A percentile compares a stretch with the other conserved stretches of the same genome.
phyloP scores from a whole-genome alignment of 2,797 vertebrate species.

The Emys orbicularis region DNA sequence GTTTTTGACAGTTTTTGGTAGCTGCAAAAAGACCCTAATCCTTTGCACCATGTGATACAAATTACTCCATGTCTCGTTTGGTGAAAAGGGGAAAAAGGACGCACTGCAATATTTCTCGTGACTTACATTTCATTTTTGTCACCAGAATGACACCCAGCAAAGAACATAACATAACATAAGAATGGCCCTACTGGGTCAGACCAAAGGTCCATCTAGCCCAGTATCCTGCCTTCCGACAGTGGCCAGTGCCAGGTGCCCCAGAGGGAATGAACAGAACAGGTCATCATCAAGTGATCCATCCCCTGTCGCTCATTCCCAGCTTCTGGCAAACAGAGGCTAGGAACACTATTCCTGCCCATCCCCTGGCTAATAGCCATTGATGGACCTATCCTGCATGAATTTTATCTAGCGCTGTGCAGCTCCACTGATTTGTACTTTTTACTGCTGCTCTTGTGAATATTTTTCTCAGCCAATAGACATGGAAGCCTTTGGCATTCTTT shows the following conservation, averaged over 20 bases:
- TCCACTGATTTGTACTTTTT: slow-evolving; percentile 52
- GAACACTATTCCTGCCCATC: too few relatives aligned
- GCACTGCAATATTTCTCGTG: background rate
- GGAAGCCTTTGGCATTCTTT: background rate
- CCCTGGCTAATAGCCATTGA: too few relatives aligned
- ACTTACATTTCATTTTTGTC: slow-evolving; percentile 55
- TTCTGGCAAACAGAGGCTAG: too few relatives aligned
- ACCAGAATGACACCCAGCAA: slow-evolving; percentile 48
- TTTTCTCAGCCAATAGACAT: background rate
- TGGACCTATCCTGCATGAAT: too few relatives aligned
- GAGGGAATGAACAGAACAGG: too few relatives aligned
- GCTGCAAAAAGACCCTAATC: background rate
- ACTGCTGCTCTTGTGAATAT: background rate
- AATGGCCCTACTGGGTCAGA: too few relatives aligned
- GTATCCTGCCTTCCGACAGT: too few relatives aligned
- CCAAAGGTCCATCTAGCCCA: too few relatives aligned
- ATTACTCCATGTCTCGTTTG: background rate
- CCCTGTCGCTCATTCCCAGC: too few relatives aligned
- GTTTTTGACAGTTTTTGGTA: background rate
- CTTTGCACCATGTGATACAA: background rate
- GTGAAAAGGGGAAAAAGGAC: background rate
- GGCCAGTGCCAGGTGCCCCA: too few relatives aligned
- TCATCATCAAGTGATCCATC: too few relatives aligned
- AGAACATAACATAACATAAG: background rate
- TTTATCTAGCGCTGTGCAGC: slow-evolving; percentile 52